phyloP scores from a whole-genome alignment of 2,888 invertebrate species.

The Ichneumon xanthorius region DNA sequence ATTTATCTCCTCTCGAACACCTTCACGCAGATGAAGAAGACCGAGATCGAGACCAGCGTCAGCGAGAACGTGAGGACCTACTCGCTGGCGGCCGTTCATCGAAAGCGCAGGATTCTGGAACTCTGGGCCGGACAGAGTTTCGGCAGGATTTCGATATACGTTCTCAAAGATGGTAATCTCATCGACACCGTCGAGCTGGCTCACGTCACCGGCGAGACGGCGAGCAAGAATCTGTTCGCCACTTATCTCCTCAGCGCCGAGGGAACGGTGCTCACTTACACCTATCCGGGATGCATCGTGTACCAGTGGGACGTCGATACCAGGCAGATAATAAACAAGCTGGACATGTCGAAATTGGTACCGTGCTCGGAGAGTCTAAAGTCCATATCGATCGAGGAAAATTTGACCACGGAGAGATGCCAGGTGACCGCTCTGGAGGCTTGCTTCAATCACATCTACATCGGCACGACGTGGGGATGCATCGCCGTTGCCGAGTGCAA shows the following conservation, averaged over 20 bases:
- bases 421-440: conserved; percentile 87
- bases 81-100: conserved; percentile 80
- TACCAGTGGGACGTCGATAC: conserved; percentile 93
- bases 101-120: conserved; percentile 86
- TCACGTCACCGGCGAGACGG: conserved; percentile 87
- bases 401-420: conserved; percentile 91
- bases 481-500: conserved; percentile 94
- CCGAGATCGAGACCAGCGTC: conserved; percentile 81
- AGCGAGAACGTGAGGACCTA: conserved; percentile 80
- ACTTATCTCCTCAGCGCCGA: conserved; percentile 89
- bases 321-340: conserved; percentile 90
- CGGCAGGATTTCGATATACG: conserved; percentile 92
- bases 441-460: conserved; percentile 89
- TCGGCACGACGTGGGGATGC: conserved; percentile 98
- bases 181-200: conserved; percentile 88
- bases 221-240: conserved; percentile 88
- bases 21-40: conserved; percentile 82
- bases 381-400: conserved; percentile 96
- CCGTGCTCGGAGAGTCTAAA: conserved; percentile 97
- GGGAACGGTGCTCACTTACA: conserved; percentile 91
- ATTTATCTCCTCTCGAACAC: conserved; percentile 82
- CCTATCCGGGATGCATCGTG: conserved; percentile 94
- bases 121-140: conserved; percentile 96
- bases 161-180: conserved; percentile 86
- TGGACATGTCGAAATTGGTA: conserved; percentile 96